phyloP scores from a whole-genome alignment of 1,140 invertebrate genomes.

The Thaumatotibia leucotreta region DNA sequence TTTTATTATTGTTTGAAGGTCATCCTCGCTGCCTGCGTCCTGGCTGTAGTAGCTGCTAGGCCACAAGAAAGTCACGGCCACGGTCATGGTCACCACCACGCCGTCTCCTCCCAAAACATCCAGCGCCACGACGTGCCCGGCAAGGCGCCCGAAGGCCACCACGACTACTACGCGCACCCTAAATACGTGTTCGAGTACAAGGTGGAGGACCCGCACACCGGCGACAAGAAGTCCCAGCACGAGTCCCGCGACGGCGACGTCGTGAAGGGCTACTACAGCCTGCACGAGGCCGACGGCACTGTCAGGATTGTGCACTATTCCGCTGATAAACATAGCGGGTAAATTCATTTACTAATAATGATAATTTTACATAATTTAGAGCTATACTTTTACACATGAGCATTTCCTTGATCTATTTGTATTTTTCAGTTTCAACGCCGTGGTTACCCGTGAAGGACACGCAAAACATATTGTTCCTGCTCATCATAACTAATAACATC shows the following conservation, averaged over 20 bases:
- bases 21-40: constrained; percentile 5
- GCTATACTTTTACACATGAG: background rate
- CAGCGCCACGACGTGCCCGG: constrained; percentile 40
- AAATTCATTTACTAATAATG: background rate
- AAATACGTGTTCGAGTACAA: constrained; percentile 61
- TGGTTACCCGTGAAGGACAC: constrained; percentile 15
- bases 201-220: constrained; percentile 44
- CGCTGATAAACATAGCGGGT: constrained; percentile 54
- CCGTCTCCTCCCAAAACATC: constrained; percentile 47
- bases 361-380: background rate
- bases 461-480: constrained; percentile 17
- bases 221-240: constrained; percentile 42
- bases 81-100: constrained; percentile 19
- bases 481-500: background rate
- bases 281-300: constrained; percentile 44
- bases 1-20: constrained; percentile 12
- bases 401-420: no score
- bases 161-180: constrained; percentile 39
- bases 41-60: constrained; percentile 25
- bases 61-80: constrained; percentile 23
- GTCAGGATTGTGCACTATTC: constrained; percentile 74
- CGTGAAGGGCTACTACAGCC: constrained; percentile 44
- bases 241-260: constrained; percentile 39
- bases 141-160: constrained; percentile 25
- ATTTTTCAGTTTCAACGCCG: constrained; percentile 20